Percentiles rank a stretch among this genome's conserved stretches.
Evolutionary conservation across 2,797 vertebrate species (phyloP).

Genomic region (Chloroceryle inda): DNA sequence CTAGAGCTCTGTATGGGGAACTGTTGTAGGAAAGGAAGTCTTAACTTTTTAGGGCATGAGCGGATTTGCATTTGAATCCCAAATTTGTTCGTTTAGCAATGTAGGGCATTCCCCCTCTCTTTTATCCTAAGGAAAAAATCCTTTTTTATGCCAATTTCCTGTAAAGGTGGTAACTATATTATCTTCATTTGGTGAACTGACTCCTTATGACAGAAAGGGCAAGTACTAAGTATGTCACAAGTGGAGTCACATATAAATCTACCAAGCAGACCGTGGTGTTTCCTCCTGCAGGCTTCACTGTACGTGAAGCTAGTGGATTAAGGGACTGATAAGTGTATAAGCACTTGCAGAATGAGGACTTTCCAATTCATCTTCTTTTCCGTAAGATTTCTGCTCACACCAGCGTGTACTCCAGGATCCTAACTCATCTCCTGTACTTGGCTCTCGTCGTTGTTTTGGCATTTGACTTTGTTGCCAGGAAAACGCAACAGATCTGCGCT

Average conservation of each 20-base stretch:
- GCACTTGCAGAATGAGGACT: background rate
- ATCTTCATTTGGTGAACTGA: background rate
- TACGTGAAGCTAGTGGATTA: background rate
- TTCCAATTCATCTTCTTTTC: background rate
- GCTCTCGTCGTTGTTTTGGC: background rate
- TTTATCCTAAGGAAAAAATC: background rate
- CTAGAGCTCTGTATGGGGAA: background rate
- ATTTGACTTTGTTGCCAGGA: slow-evolving; percentile 15
- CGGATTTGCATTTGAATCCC: background rate
- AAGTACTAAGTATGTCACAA: background rate
- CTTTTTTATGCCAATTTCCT: background rate
- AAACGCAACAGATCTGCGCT: slow-evolving; percentile 19
- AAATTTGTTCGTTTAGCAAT: background rate
- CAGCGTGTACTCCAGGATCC: background rate
- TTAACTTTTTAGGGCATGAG: background rate
- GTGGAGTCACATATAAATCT: background rate
- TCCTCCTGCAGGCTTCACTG: background rate
- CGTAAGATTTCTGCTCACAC: background rate
- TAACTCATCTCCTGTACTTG: background rate
- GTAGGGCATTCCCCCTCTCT: background rate
- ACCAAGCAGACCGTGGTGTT: background rate
- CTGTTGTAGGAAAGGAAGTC: background rate
- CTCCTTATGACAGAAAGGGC: background rate
- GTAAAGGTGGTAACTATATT: background rate
- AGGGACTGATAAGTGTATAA: background rate